Evolutionary conservation across 2,113 vertebrate genomes (phyloP).

Genomic region (Phoenicopterus ruber): DNA sequence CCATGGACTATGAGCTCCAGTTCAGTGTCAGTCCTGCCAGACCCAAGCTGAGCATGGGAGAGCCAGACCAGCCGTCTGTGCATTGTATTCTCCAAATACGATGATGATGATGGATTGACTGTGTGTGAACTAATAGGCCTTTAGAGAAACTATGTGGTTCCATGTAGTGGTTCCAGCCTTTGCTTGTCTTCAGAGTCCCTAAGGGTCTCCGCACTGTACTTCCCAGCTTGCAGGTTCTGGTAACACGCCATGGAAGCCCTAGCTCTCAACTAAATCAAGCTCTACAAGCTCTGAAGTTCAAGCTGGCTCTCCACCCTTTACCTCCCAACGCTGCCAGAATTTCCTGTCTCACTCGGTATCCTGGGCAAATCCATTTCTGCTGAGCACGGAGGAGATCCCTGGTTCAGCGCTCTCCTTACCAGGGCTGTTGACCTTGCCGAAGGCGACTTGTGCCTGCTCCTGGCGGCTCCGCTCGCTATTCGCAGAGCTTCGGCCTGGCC

Average conservation of each 20-base stretch:
- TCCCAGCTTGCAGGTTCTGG: not conserved
- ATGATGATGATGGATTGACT: not conserved
- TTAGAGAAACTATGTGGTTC: not conserved
- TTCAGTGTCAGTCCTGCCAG: not conserved
- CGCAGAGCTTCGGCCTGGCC: not conserved
- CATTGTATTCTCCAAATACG: not conserved
- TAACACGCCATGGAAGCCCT: not conserved
- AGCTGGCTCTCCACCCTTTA: not conserved
- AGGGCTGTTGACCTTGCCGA: not conserved
- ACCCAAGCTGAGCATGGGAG: not conserved
- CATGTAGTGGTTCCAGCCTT: not conserved
- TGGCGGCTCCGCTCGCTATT: not conserved
- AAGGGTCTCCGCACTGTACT: fast-evolving
- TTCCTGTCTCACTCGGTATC: not conserved
- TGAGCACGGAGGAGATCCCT: fast-evolving
- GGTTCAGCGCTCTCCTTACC: not conserved
- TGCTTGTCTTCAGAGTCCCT: not conserved
- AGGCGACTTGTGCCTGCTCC: not conserved
- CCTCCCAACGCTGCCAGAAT: not conserved
- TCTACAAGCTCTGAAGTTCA: not conserved
- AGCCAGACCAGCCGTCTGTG: not conserved
- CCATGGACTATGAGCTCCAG: not conserved
- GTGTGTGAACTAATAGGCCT: not conserved
- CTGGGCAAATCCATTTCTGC: not conserved
- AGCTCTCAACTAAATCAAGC: not conserved